A percentile compares a stretch with the other conserved stretches of the same genome.
phyloP scores from a whole-genome alignment of 2,797 vertebrate species.

The Macropus fuliginosus region DNA sequence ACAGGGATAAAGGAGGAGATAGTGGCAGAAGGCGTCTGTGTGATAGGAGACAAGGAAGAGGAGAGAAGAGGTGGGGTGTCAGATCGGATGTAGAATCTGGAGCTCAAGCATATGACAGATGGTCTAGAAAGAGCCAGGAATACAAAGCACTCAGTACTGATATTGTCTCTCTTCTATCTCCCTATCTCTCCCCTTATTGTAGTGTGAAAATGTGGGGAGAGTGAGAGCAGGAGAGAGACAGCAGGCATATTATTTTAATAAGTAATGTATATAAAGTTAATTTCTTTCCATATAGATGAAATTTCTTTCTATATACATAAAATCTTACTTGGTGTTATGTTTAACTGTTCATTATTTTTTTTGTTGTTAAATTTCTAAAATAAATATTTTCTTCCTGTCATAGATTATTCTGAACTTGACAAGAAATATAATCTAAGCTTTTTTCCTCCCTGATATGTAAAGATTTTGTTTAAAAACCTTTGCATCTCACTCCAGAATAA shows the following conservation, averaged over 20 bases:
- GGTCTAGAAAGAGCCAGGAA: neutral
- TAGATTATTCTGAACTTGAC: conserved; percentile 22
- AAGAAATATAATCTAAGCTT: neutral
- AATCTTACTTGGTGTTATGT: neutral
- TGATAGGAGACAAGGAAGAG: neutral
- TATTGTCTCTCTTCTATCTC: neutral
- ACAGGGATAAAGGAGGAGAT: neutral
- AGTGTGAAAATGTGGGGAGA: neutral
- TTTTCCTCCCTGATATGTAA: neutral
- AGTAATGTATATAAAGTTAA: conserved; percentile 4
- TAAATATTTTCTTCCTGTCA: neutral
- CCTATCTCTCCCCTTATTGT: neutral
- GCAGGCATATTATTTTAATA: conserved; percentile 16
- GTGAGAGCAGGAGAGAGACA: neutral
- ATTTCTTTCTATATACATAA: neutral
- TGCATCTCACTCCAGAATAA: neutral
- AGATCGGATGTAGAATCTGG: neutral
- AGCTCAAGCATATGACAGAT: neutral
- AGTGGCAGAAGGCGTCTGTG: neutral
- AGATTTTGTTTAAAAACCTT: neutral
- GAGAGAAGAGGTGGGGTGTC: neutral
- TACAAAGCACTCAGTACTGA: neutral
- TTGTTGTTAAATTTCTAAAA: neutral
- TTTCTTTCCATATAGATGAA: neutral
- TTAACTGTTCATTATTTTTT: conserved; percentile 13